Percentiles rank a stretch among this genome's conserved stretches.
Conservation (phyloP, 2,888 invertebrate genomes). For the Rhamnusium bicolor region DNA sequence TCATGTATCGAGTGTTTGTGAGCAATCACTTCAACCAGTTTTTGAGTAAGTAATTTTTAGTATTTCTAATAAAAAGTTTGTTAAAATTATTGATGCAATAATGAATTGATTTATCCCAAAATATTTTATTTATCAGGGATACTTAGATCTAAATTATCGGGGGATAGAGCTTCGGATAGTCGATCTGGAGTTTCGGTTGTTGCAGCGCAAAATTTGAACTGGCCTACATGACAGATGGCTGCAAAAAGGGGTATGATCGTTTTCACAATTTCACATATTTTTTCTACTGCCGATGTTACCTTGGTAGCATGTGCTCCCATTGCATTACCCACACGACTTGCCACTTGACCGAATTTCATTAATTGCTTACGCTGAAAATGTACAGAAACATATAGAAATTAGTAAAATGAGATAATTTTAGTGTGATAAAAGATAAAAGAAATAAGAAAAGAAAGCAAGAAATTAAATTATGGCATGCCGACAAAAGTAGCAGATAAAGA, state of each 20-base stretch:
- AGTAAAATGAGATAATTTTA: too few relatives aligned
- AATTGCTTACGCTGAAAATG: constrained; percentile 65
- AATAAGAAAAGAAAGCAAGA: too few relatives aligned
- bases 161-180: constrained; percentile 58
- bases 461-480: too few relatives aligned
- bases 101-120: too few relatives aligned
- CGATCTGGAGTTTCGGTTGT: constrained; percentile 62
- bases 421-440: too few relatives aligned
- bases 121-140: constrained; percentile 22
- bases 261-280: constrained; percentile 68
- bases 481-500: too few relatives aligned
- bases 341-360: constrained; percentile 64
- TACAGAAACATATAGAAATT: too few relatives aligned
- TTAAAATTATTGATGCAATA: too few relatives aligned
- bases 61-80: too few relatives aligned
- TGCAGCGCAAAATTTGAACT: constrained; percentile 68
- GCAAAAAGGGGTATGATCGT: constrained; percentile 67
- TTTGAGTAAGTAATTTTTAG: too few relatives aligned
- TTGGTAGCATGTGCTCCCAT: constrained; percentile 65
- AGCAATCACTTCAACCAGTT: too few relatives aligned
- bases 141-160: constrained; percentile 56
- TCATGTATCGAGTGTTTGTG: too few relatives aligned
- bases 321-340: constrained; percentile 64
- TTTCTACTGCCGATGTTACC: constrained; percentile 65
- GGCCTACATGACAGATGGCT: constrained; percentile 68